Conservation (phyloP, 1,140 invertebrate species). For the Frieseomelitta varia region DNA sequence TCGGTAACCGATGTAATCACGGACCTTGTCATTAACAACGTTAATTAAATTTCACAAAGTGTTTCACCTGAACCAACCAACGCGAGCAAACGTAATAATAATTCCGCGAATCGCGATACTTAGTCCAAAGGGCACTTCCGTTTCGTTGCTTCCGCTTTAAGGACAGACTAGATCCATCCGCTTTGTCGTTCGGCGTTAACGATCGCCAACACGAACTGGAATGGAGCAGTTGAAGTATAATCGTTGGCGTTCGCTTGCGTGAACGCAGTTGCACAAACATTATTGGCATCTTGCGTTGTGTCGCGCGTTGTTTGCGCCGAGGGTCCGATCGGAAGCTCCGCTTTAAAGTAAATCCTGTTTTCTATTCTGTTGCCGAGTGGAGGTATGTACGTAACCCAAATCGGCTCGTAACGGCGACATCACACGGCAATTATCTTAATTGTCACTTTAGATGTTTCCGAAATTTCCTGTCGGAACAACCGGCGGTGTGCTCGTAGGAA, state of each 20-base stretch:
- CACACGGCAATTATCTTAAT: slow-evolving; percentile 27
- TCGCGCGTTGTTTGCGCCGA: too few species aligned
- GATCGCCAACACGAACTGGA: neutral
- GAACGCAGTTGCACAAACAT: neutral
- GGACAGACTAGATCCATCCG: neutral
- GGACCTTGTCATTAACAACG: neutral
- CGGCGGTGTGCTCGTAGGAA: too few species aligned
- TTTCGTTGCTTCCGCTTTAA: neutral
- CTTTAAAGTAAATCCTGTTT: slow-evolving; percentile 33
- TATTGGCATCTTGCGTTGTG: too few species aligned
- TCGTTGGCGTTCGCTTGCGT: neutral
- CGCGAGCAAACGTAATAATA: neutral
- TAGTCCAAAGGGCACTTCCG: neutral
- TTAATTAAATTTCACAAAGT: neutral
- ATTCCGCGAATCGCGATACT: neutral
- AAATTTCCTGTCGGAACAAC: neutral
- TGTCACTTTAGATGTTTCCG: slow-evolving; percentile 9
- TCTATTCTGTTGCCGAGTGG: slow-evolving; percentile 16
- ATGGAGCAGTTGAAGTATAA: neutral
- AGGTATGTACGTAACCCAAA: slow-evolving; percentile 29
- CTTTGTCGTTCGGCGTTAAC: too few species aligned
- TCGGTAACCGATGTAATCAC: too few species aligned
- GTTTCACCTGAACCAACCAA: neutral
- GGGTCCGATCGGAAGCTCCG: neutral
- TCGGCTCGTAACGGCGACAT: slow-evolving; percentile 18